Evolutionary conservation across 2,113 vertebrate species (phyloP).

Genomic region (Oriolus oriolus): DNA sequence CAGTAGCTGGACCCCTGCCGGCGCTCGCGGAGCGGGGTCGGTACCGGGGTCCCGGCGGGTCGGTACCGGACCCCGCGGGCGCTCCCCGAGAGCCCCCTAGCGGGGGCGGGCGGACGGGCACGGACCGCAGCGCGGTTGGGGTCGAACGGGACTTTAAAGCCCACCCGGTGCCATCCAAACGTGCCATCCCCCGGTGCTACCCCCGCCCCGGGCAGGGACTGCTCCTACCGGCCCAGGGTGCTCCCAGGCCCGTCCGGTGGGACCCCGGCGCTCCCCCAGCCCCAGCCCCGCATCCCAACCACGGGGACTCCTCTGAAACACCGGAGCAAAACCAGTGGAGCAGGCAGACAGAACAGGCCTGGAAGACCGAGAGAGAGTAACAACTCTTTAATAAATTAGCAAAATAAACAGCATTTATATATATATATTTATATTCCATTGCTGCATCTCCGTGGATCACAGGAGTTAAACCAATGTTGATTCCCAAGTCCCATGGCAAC

Average conservation of each 20-base stretch:
- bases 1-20: neutral
- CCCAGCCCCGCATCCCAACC: neutral
- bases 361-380: neutral
- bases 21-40: neutral
- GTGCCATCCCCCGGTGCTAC: neutral
- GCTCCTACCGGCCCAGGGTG: neutral
- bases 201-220: neutral
- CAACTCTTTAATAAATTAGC: slow-evolving; percentile 7
- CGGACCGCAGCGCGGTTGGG: neutral
- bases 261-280: neutral
- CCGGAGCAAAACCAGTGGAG: neutral
- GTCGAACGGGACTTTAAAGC: neutral
- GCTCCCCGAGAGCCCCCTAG: neutral
- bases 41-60: neutral
- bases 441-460: neutral
- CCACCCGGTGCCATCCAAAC: neutral
- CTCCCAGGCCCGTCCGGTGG: neutral
- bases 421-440: neutral
- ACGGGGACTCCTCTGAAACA: neutral
- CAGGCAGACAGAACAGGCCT: neutral
- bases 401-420: neutral
- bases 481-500: neutral
- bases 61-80: neutral
- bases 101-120: neutral
- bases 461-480: neutral